A percentile compares a stretch with the other conserved stretches of the same genome.
phyloP scores from a whole-genome alignment of 2,113 vertebrate genomes.

The Ornithorhynchus anatinus region DNA sequence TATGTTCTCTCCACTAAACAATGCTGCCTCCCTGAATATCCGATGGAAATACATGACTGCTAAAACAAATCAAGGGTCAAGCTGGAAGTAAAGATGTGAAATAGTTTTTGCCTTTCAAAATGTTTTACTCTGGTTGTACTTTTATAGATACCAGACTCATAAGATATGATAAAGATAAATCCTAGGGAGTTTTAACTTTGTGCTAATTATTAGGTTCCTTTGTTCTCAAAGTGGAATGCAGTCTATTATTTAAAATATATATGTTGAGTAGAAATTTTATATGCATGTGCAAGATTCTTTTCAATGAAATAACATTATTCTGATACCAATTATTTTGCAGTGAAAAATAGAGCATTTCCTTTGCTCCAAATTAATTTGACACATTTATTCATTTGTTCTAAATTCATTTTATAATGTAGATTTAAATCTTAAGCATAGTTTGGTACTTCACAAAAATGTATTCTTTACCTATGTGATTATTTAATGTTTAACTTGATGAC shows the following conservation, averaged over 20 bases:
- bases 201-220: too few relatives aligned
- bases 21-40: neutral
- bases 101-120: neutral
- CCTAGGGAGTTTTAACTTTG: too few relatives aligned
- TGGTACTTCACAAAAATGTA: constrained; percentile 46
- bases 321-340: constrained; percentile 49
- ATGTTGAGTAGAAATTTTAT: neutral
- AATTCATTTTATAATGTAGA: constrained; percentile 55
- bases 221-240: too few relatives aligned
- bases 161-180: too few relatives aligned
- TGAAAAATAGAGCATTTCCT: constrained; percentile 48
- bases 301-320: constrained; percentile 42
- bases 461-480: constrained; percentile 39
- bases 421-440: constrained; percentile 61
- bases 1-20: too few relatives aligned
- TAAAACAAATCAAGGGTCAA: neutral
- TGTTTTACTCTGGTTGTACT: neutral
- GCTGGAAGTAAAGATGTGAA: neutral
- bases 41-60: neutral
- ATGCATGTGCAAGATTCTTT: constrained; percentile 21
- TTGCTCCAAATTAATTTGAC: constrained; percentile 57
- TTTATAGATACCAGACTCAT: too few relatives aligned
- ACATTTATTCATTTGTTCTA: constrained; percentile 52
- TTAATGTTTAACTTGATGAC: constrained; percentile 43
- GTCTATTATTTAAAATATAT: too few relatives aligned